Percentiles rank a stretch among this genome's conserved stretches.
These are phyloP conservation scores for Helleia helle DNA, from an alignment of 2,888 invertebrate genomes.

Conservation along the genomic window DNA sequence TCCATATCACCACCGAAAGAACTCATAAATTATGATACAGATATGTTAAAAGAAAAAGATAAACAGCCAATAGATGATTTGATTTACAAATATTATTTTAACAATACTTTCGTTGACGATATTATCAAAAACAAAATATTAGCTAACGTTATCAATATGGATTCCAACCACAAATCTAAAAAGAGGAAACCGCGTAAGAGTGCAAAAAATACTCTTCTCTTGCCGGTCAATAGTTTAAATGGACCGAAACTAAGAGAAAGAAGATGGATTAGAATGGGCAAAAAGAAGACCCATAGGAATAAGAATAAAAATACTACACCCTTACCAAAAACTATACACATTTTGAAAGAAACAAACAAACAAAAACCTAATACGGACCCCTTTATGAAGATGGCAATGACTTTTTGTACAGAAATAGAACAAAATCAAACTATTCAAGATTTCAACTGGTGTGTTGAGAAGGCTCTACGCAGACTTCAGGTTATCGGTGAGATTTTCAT, in stretches of 20 bases:
- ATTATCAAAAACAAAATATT: constrained; percentile 50
- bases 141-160: constrained; percentile 28
- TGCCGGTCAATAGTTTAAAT: constrained; percentile 33
- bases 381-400: constrained; percentile 44
- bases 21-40: constrained; percentile 40
- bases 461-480: constrained; percentile 44
- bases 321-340: constrained; percentile 11
- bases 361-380: constrained; percentile 30
- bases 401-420: constrained; percentile 51
- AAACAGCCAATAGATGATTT: constrained; percentile 52
- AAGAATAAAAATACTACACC: constrained; percentile 7
- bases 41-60: constrained; percentile 56
- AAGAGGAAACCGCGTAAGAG: constrained; percentile 35
- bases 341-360: constrained; percentile 14
- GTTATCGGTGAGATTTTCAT: constrained; percentile 38
- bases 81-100: constrained; percentile 62
- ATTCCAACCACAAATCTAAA: constrained; percentile 26
- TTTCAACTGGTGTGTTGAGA: constrained; percentile 54
- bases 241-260: constrained; percentile 28
- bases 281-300: constrained; percentile 25
- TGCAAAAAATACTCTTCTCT: constrained; percentile 35
- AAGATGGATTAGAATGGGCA: constrained; percentile 45
- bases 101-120: constrained; percentile 57
- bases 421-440: constrained; percentile 38
- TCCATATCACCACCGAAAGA: constrained; percentile 37